Evolutionary conservation across 2,888 invertebrate species (phyloP), one percentile per base, ranked within the genome.

Genomic region (Eupithecia abbreviata): DNA sequence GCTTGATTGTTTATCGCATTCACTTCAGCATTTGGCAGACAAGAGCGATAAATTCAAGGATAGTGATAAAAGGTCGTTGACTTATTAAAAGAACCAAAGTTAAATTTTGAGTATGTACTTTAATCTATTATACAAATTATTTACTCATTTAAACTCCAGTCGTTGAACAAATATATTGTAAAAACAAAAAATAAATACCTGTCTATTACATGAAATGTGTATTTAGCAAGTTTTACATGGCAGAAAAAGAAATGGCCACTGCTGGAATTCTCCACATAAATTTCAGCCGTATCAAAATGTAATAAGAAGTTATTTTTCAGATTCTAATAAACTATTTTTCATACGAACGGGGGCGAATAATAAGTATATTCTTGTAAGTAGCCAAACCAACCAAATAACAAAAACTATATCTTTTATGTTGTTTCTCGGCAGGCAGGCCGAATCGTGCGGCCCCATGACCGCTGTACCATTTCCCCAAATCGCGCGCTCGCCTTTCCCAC

Each of bases 11-110:
- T 80, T 80, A 78, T 77, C 74, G 47, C 30, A 69, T 81, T 78
- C 80, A 81, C 78, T 83, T 84, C 81, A 85, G 85, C 86, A 84
- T 87, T 89, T 88, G 80, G 85, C 83, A 89, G 87, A 90, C 85
- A 85, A 88, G 81, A 77, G 82, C 82, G 91, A 93, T 91, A 91
- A 90, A 82, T 89, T 89, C 94, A 94, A 94, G 94, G 94, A 84
- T 85, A 92, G 84, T 84, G 93, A 93, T 94, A 91, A 92, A 87
- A 84, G 87, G 93, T 92, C 91, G 88, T 85, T 91, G 92, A 93
- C 93, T 94, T 91, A 43, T 67, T 45, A 43, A 67, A 66, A 45
- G 5, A 42, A 43, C 9, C 15, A 43, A 67, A 15, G 15, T 67
- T 42, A 7, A 13, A 67, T 67, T n/a, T 67, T 67, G n/a, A 15